Base-by-base conservation (phyloP, 1,140 invertebrate species). In the Whitmania pigra region DNA sequence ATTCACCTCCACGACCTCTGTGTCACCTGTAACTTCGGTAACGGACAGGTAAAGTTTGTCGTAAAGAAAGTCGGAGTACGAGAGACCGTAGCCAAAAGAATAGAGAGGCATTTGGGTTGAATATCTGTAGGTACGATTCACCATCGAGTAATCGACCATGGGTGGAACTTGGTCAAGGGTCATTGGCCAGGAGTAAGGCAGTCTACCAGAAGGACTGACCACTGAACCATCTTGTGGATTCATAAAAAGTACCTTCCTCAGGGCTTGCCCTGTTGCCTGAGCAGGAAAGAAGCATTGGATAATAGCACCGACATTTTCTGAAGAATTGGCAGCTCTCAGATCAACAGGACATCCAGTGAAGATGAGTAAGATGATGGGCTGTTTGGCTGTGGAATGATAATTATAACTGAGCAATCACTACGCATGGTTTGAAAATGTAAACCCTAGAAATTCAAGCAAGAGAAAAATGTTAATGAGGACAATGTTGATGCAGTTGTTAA, bases 51-150 rank as follows among this genome's bases (percentile, higher is more conserved):
- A 17, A 11, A 76, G 57, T 43, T 71, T 54, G 18, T 27, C n/a
- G 31, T 76, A 76, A 25, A 43, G 17, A 53, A 76, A 76, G 27
- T 53, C 60, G 9, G 75, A 53, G 53, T 76, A 76, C 5, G 74
- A 75, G 13, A 76, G 74, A 43, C 75, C 75, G 66, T 76, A 76
- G 9, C 75, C 75, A 70, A 76, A 76, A 4, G 75, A 72, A 49
- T 71, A 76, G 25, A 69, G 55, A 11, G 74, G 74, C 36, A 70
- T 53, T 20, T 27, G 36, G 29, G 22, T 53, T 6, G 31, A 74
- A 55, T 74, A 74, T 29, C 74, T 66, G 36, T 74, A 74, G 15
- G 74, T 74, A 20, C 71, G 53, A 67, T 71, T 71, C 29, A 55
- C 54, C 72, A 73, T 74, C 15, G 72, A 73, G 53, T 74, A 73